Conservation (phyloP, 1,140 invertebrate species). For the Ectropis grisescens region DNA sequence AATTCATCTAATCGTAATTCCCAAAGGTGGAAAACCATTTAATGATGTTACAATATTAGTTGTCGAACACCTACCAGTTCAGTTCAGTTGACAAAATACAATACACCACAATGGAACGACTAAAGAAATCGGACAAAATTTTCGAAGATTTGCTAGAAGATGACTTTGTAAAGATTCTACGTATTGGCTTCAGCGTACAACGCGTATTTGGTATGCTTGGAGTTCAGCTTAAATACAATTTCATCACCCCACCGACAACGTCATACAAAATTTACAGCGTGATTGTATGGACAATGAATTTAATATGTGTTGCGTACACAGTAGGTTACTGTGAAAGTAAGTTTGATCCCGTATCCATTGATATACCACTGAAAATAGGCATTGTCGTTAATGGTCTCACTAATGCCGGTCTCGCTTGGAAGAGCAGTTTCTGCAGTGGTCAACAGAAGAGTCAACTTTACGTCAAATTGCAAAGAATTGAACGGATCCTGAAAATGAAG, state of each 20-base stretch:
- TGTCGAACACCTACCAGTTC: too few species aligned
- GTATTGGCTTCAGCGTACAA: conserved; percentile 16
- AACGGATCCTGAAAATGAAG: conserved; percentile 19
- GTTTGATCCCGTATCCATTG: conserved; percentile 1
- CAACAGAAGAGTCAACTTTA: conserved; percentile 21
- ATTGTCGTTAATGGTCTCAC: conserved; percentile 6
- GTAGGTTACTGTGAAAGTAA: conserved; percentile 3
- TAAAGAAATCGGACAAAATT: conserved; percentile 2
- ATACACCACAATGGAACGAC: too few species aligned
- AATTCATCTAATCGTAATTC: too few species aligned
- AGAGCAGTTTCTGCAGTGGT: conserved; percentile 13
- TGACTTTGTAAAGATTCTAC: conserved; percentile 27
- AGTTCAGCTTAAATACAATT: conserved; percentile 23
- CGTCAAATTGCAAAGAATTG: conserved; percentile 34
- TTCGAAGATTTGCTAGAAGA: conserved; percentile 26
- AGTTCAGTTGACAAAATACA: too few species aligned
- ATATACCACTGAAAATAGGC: conserved; percentile 6
- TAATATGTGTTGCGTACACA: neutral
- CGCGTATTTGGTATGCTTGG: conserved; percentile 15
- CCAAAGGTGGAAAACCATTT: too few species aligned
- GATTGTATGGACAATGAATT: conserved; percentile 10
- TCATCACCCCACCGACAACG: conserved; percentile 14
- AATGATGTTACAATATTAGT: too few species aligned
- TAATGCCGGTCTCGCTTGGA: conserved; percentile 5
- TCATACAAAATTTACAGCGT: conserved; percentile 12